Base-by-base conservation (phyloP, 2,113 vertebrate species). In the Heterocephalus glaber region DNA sequence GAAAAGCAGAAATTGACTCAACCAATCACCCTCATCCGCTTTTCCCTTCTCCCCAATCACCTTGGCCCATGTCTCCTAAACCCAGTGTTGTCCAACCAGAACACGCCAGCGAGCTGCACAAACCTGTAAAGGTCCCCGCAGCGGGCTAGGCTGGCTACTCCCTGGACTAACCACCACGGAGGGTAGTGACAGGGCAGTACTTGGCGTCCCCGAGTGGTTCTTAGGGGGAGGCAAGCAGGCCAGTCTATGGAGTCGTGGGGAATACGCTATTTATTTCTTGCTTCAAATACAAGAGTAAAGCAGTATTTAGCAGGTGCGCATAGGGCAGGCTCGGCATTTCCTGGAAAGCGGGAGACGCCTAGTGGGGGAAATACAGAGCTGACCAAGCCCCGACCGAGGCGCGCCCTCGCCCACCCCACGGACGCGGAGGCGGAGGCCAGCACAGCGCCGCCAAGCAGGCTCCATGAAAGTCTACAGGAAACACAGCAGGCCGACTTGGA, bases 401-500 rank as follows among this genome's bases (percentile, higher is more conserved):
- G 41, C 17, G 13, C 58, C 58, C 38, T 26, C 54, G n/a, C n/a
- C n/a, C n/a, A n/a, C n/a, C n/a, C n/a, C n/a, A n/a, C n/a, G n/a
- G n/a, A n/a, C n/a, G n/a, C n/a, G n/a, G n/a, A n/a, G n/a, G n/a
- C n/a, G n/a, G n/a, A n/a, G n/a, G n/a, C n/a, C n/a, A n/a, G n/a
- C n/a, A n/a, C n/a, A n/a, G n/a, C n/a, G n/a, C n/a, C n/a, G 76
- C 52, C 81, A 20, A 63, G 58, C 85, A 81, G 52, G 60, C 7
- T 28, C 49, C 63, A 28, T 82, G 61, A 95, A 95, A 77, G 56
- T 28, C 66, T 95, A 93, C 54, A 97, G 94, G 70, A 95, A 96
- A 94, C 94, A 97, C 94, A 97, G 88, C 95, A 96, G 91, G 89
- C 83, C 92, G 74, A 92, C 91, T 86, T 28, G 96, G 1, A 89